Evolutionary conservation across 2,888 invertebrate species (phyloP).

Genomic region (Artemia sp.): DNA sequence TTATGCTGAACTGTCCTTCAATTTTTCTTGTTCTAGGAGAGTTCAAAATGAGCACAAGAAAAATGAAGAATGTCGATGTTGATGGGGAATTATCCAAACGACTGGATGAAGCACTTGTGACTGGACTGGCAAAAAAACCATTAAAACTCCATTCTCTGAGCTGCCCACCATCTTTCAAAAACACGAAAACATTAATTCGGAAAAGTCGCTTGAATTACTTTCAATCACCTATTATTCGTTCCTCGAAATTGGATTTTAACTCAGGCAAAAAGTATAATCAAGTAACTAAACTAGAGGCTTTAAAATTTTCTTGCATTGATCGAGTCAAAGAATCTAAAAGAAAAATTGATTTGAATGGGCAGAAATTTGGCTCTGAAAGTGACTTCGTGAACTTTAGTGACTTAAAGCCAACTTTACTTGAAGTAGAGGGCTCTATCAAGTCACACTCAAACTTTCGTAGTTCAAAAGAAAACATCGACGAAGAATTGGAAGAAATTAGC

Average conservation of each 20-base stretch:
- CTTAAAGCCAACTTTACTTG: not conserved
- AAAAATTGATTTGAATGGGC: no score
- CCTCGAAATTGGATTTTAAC: not conserved
- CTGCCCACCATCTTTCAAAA: conserved; percentile 9
- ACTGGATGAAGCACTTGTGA: no score
- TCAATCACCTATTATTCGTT: not conserved
- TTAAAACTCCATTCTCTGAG: not conserved
- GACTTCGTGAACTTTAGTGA: conserved; percentile 1
- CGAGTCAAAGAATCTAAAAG: no score
- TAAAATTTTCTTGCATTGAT: no score
- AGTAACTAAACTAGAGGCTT: no score
- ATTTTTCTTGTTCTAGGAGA: no score
- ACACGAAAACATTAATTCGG: not conserved
- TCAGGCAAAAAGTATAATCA: not conserved
- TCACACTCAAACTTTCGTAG: not conserved
- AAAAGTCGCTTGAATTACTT: conserved; percentile 1
- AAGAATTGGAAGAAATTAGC: conserved; percentile 8
- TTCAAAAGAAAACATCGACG: not conserved
- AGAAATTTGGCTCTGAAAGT: not conserved
- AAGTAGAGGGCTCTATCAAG: not conserved
- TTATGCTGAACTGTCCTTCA: no score
- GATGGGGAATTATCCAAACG: no score
- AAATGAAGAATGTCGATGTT: no score
- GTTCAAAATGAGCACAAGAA: no score
- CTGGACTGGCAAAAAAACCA: not conserved